Conservation (phyloP, 2,797 vertebrate species). For the Notolepis coatsorum region DNA sequence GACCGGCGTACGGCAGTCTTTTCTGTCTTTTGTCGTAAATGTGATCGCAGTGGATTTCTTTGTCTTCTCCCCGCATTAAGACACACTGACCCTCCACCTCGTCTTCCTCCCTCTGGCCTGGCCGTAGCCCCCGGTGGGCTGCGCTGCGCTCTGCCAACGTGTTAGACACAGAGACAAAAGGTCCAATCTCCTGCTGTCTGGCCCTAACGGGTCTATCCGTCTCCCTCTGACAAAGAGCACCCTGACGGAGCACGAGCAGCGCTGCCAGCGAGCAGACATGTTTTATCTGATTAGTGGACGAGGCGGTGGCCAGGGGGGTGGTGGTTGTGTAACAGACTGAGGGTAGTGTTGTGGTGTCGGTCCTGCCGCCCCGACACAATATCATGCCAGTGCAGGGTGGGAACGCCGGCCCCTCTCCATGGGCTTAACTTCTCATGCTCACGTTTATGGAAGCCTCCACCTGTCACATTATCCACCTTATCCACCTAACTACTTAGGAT, state of each 20-base stretch:
- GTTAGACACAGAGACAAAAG: constrained; percentile 52
- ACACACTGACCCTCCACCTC: not conserved
- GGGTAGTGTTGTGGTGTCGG: constrained; percentile 39
- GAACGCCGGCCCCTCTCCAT: constrained; percentile 39
- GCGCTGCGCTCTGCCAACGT: constrained; percentile 36
- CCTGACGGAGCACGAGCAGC: no score
- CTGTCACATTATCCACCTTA: not conserved
- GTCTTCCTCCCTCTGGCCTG: constrained; percentile 4
- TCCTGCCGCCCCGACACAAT: constrained; percentile 34
- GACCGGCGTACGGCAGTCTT: no score
- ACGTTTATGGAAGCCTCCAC: constrained; percentile 20
- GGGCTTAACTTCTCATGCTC: constrained; percentile 50
- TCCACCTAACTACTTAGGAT: constrained; percentile 22
- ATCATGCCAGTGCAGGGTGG: constrained; percentile 20
- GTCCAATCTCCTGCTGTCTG: constrained; percentile 38
- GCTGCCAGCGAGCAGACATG: constrained; percentile 53
- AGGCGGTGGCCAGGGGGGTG: constrained; percentile 36
- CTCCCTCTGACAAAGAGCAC: constrained; percentile 30
- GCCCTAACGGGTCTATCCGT: constrained; percentile 50
- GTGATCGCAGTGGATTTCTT: no score
- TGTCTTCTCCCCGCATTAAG: no score
- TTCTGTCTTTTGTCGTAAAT: constrained; percentile 22
- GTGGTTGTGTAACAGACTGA: constrained; percentile 54
- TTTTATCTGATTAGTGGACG: constrained; percentile 69
- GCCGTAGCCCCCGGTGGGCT: constrained; percentile 17